Evolutionary conservation across 2,113 vertebrate species (phyloP), one percentile per base, ranked within the genome.

Genomic region (Cryptotis parvus): DNA sequence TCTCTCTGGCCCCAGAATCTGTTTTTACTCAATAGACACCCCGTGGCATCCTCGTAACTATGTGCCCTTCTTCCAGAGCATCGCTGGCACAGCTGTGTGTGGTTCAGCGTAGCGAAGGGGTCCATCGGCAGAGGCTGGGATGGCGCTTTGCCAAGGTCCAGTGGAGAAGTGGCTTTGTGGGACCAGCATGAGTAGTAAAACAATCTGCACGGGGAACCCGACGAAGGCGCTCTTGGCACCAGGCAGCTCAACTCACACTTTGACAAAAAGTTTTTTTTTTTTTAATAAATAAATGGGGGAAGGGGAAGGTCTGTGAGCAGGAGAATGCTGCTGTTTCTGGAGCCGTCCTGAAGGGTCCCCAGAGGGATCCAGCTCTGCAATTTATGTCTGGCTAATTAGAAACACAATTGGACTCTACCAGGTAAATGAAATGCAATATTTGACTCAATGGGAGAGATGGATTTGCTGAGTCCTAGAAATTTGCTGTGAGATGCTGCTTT

Each of bases 191-290:
- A 70, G 6, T 8, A 68, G 9, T 77, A 14, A 9, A 9, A 31
- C 14, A 4, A 33, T 52, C 65, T 15, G 14, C 49, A 66, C 75
- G 58, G 9, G 12, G 52, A 55, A 69, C 58, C 9, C 9, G 63
- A 18, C 43, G 26, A 24, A 39, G 33, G 41, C 63, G 24, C 96
- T 94, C 91, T 90, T 80, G 80, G 95, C 92, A 88, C 75, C 18
- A 15, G 26, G 27, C 9, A 22, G 61, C 58, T 65, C 43, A 45
- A 11, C 43, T 45, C 35, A 63, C 24, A 43, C 16, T 65, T 37
- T 35, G 43, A 45, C 43, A 15, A 55, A 52, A 16, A 52, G 16
- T 52, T 10, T 52, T 52, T 52, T 16, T 2, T 52, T 52, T 52
- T 52, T 52, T 7, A 4, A 52, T 14, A 52, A 49, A 9, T 14